Evolutionary conservation across 2,797 vertebrate genomes (phyloP), one percentile per base, ranked within the genome.

Genomic region (Xerus rutilus): DNA sequence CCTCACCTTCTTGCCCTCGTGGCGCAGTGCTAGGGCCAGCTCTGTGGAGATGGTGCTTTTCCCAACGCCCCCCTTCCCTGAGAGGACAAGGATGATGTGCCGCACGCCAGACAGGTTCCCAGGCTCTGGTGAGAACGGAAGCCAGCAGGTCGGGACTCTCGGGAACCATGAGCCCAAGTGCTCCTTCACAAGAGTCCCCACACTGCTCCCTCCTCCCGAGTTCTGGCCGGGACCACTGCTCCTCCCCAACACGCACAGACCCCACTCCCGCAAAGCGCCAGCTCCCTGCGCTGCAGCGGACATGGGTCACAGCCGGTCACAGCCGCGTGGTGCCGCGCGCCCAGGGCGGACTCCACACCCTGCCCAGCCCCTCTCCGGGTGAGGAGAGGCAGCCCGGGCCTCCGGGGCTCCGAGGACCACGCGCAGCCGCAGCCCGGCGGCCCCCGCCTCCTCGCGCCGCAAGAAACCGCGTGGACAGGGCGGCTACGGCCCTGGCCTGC

Each of bases 61-160:
- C 1, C 99, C 99, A 1, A 99, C 99, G 0, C 99, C 99, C 0
- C 99, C 99, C 97, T 99, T 99, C 47, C 99, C 99, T 0, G 99
- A 99, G 89, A 99, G 99, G 23, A 99, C 98, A 92, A 99, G 95
- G 74, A 99, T 79, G 77, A 99, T 99, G 93, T 99, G 99, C 81
- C 8, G 97, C 54, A 99, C 99, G 9, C 99, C 98, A 0, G 98
- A 94, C 98, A 99, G 96, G 96, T 97, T 99, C 45, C 97, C 98
- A 11, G 98, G 97, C 92, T 93, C 98, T 98, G 91, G 5, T 35
- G 62, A 28, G 47, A 74, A 76, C 43, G 49, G 1, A 14, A 12
- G 32, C 35, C 6, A 10, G 43, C 14, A 28, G 9, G 25, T 70
- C 43, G 2, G 57, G 17, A 3, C 4, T 7, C 43, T 39, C 78